Base-by-base conservation (phyloP, 2,888 invertebrate genomes). In the Tachina fera region DNA sequence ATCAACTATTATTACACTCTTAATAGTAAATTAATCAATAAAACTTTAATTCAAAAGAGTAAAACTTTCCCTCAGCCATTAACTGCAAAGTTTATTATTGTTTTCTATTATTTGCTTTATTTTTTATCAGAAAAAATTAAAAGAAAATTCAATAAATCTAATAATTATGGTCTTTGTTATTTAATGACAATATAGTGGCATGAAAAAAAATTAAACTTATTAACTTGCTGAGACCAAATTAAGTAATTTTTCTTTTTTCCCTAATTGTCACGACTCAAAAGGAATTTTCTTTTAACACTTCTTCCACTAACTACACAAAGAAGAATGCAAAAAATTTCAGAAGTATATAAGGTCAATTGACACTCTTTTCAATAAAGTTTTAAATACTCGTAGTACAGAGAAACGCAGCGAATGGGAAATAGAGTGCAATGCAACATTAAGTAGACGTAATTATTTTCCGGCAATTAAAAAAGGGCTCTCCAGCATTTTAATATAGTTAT, bases 61-160 rank as follows among this genome's bases (percentile, higher is more conserved):
- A 39, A 11, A 70, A 53, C 51, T 70, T 68, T 16, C 10, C 53
- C 53, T 16, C 19, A 39, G n/a, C 4, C 4, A n/a, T 1, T 11
- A 68, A 53, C 39, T 53, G 51, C 31, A 68, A 68, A 68, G 9
- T 53, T 51, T 51, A 49, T 51, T 19, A 51, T 31, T 49, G 14
- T 67, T 16, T 39, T 67, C n/a, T 9, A 45, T 22, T 13, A 9
- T 14, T 3, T 22, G 9, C 13, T 56, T 39, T 60, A 3, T 9
- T 8, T 49, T 6, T 49, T 39, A 8, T 19, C 1, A 13, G 14
- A 47, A 63, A 10, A 31, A 31, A 2, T 4, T 3, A 13, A 63
- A 14, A 16, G 13, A 39, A 53, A 19, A 51, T 41, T 3, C 53
- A 19, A 51, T 51, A 31, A 51, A 51, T 31, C 22, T 49, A 16